A percentile compares a stretch with the other conserved stretches of the same genome.
phyloP scores from a whole-genome alignment of 2,797 vertebrate species.

The Parotocinclus haroldoi region DNA sequence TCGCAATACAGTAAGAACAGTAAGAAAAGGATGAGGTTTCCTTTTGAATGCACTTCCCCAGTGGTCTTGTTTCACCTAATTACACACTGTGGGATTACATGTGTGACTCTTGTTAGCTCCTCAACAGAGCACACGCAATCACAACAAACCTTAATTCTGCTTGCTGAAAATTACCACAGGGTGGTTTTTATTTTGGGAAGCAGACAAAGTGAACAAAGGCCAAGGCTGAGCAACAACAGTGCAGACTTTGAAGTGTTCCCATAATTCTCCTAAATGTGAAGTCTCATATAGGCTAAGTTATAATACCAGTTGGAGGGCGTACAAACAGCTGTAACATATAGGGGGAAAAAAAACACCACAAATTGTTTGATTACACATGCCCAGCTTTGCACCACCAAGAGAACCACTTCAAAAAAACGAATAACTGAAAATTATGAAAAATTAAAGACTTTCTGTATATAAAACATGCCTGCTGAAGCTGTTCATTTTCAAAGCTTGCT shows the following conservation, averaged over 20 bases:
- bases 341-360: neutral
- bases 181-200: constrained; percentile 8
- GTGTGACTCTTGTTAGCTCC: constrained; percentile 14
- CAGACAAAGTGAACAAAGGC: neutral
- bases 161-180: neutral
- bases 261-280: neutral
- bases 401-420: constrained; percentile 1
- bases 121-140: constrained; percentile 1
- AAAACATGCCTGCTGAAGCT: constrained; percentile 1
- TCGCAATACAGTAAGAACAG: constrained; percentile 23
- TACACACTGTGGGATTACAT: constrained; percentile 56
- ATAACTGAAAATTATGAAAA: constrained; percentile 29
- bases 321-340: neutral
- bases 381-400: constrained; percentile 18
- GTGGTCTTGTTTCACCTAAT: constrained; percentile 68
- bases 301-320: too few species aligned
- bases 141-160: constrained; percentile 4
- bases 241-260: neutral
- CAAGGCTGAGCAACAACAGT: constrained; percentile 1
- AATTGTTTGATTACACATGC: neutral
- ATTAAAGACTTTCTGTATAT: constrained; percentile 21
- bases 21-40: constrained; percentile 50
- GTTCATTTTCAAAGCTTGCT: constrained; percentile 14
- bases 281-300: neutral
- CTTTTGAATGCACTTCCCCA: constrained; percentile 44